Evolutionary conservation across 2,113 vertebrate species (phyloP).

Genomic region (Anarhynchus alexandrinus): DNA sequence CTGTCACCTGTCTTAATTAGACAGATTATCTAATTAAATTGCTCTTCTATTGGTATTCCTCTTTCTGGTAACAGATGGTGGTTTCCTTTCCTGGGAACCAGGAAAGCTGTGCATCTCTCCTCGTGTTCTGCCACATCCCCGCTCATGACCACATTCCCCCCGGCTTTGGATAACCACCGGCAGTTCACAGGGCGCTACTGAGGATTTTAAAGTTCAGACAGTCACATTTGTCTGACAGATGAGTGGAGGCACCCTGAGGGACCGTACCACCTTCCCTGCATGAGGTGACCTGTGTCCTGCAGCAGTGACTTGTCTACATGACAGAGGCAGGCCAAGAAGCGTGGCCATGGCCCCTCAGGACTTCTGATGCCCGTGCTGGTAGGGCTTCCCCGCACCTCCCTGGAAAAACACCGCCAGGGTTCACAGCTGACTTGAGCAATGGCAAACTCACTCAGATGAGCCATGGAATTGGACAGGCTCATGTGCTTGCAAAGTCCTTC

Average conservation of each 20-base stretch:
- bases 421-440: neutral
- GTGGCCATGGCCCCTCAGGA: neutral
- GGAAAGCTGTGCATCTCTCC: neutral
- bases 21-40: neutral
- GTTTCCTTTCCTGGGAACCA: neutral
- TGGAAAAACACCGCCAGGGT: neutral
- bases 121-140: neutral
- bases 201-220: neutral
- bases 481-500: neutral
- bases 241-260: neutral
- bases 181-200: neutral
- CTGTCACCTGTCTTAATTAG: neutral
- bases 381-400: neutral
- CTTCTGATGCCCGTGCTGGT: neutral
- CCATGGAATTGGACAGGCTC: neutral
- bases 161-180: neutral
- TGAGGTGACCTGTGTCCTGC: neutral
- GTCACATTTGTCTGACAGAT: neutral
- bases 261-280: neutral
- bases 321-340: neutral
- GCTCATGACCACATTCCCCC: neutral
- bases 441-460: neutral
- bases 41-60: neutral
- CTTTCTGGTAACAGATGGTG: slow-evolving; percentile 5
- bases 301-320: neutral